phyloP scores from a whole-genome alignment of 2,113 vertebrate genomes.

The Morone chrysops region DNA sequence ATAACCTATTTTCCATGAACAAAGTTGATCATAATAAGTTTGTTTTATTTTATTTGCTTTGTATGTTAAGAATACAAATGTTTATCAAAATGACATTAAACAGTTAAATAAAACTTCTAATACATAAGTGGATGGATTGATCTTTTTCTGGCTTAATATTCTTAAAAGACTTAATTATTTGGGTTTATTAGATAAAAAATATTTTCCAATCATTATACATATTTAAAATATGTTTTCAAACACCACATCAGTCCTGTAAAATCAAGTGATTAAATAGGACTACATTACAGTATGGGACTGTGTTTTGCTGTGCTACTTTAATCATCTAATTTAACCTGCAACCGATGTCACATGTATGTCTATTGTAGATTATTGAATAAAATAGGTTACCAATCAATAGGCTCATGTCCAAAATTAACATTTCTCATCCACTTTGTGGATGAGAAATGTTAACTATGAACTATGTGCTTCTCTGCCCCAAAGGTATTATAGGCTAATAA shows the following conservation, averaged over 20 bases:
- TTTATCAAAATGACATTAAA: background rate
- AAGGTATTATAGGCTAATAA: background rate
- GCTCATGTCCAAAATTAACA: background rate
- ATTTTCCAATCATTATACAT: background rate
- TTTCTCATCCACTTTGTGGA: background rate
- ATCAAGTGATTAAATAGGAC: background rate
- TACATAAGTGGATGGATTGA: background rate
- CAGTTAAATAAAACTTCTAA: background rate
- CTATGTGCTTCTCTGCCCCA: background rate
- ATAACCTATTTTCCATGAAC: background rate
- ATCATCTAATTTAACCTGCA: background rate
- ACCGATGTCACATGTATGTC: background rate
- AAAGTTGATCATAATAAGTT: background rate
- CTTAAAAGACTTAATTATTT: background rate
- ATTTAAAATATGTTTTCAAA: background rate
- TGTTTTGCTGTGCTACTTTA: background rate
- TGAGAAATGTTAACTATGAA: too few species aligned
- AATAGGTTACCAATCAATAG: background rate
- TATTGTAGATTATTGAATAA: slow-evolving; percentile 2
- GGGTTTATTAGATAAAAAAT: background rate
- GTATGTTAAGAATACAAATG: background rate
- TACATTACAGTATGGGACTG: background rate
- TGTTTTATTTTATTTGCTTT: background rate
- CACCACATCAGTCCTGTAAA: background rate
- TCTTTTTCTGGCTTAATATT: background rate